These are phyloP conservation scores for Burhinus bistriatus DNA, from an alignment of 2,113 vertebrate species.

Conservation along the genomic window DNA sequence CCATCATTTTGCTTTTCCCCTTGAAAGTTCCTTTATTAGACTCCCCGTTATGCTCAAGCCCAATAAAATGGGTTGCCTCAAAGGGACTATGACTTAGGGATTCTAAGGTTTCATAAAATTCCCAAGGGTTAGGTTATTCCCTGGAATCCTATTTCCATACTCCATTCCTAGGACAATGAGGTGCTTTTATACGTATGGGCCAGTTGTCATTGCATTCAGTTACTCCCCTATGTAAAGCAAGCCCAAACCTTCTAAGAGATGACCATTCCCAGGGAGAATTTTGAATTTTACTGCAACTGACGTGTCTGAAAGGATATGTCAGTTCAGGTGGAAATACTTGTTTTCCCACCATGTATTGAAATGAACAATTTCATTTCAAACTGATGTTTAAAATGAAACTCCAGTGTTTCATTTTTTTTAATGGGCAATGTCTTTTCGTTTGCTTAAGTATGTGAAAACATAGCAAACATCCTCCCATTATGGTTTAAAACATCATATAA, in stretches of 20 bases:
- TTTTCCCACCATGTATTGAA: neutral
- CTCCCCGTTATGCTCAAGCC: accelerated
- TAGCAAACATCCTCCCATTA: neutral
- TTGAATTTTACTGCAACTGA: neutral
- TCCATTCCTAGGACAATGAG: neutral
- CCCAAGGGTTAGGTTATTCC: neutral
- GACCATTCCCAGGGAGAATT: neutral
- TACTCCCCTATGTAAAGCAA: neutral
- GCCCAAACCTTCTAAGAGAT: neutral
- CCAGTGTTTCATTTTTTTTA: neutral
- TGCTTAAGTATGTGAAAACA: neutral
- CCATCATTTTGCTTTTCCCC: neutral
- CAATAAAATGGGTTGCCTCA: neutral
- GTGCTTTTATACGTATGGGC: neutral
- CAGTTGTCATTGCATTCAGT: neutral
- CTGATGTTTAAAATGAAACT: neutral
- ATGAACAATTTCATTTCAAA: constrained; percentile 25
- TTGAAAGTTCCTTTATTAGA: neutral
- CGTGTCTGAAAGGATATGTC: neutral
- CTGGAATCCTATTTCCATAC: neutral
- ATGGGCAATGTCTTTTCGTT: neutral
- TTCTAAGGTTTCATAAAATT: neutral
- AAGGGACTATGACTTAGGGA: neutral
- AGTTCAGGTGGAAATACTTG: neutral
- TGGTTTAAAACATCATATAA: neutral